Evolutionary conservation across 2,797 vertebrate genomes (phyloP).

Genomic region (Lagocephalus sceleratus): DNA sequence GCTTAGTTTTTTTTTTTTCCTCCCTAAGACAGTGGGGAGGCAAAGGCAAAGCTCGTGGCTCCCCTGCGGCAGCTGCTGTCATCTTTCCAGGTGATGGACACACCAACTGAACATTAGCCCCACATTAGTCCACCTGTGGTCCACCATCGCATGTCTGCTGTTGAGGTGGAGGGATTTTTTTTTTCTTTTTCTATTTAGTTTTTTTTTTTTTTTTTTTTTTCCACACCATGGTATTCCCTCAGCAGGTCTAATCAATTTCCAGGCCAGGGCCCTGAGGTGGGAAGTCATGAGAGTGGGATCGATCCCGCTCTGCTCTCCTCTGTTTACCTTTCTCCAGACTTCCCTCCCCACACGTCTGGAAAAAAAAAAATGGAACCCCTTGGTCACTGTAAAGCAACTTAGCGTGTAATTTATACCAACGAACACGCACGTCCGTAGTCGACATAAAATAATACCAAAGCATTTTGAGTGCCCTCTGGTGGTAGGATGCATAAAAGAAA

Average conservation of each 20-base stretch:
- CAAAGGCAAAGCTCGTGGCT: conserved; percentile 53
- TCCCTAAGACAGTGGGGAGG: conserved; percentile 49
- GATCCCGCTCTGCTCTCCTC: conserved; percentile 66
- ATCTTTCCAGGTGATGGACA: conserved; percentile 69
- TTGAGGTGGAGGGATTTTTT: conserved; percentile 62
- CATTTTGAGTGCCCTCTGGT: background rate
- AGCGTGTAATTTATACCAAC: conserved; percentile 24
- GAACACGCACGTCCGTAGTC: too few species aligned
- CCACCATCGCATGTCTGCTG: conserved; percentile 58
- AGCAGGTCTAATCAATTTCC: conserved; percentile 78
- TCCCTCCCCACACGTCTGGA: conserved; percentile 46
- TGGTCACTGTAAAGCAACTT: conserved; percentile 23
- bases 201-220: conserved; percentile 45
- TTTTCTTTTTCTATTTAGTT: conserved; percentile 61
- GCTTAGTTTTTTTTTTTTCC: conserved; percentile 63
- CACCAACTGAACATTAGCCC: conserved; percentile 69
- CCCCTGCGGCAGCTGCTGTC: conserved; percentile 65
- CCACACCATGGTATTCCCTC: conserved; percentile 67
- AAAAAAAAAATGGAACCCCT: conserved; percentile 20
- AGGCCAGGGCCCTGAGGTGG: conserved; percentile 63
- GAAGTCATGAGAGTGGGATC: conserved; percentile 74
- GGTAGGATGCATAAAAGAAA: too few species aligned
- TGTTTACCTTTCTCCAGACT: conserved; percentile 63
- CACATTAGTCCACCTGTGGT: conserved; percentile 55
- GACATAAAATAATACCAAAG: conserved; percentile 34